Evolutionary conservation across 2,888 invertebrate genomes (phyloP).

Genomic region (Patella pellucida): DNA sequence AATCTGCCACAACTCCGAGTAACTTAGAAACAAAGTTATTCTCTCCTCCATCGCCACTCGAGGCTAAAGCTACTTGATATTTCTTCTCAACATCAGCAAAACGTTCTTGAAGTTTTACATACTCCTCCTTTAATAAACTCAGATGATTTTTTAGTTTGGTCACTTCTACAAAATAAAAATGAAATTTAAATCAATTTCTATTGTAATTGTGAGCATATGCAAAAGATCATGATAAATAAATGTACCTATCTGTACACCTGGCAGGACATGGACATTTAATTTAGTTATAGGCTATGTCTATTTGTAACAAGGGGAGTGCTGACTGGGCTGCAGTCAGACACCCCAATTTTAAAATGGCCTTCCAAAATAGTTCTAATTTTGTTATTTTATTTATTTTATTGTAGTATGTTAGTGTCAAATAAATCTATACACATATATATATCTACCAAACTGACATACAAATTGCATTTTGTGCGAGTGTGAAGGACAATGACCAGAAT

Average conservation of each 20-base stretch:
- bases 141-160: slow-evolving; percentile 84
- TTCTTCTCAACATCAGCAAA: slow-evolving; percentile 87
- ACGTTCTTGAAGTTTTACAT: slow-evolving; percentile 87
- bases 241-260: background rate
- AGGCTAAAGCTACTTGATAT: slow-evolving; percentile 81
- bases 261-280: background rate
- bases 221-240: too few relatives aligned
- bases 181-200: background rate
- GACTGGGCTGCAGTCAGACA: too few relatives aligned
- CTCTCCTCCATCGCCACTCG: slow-evolving; percentile 72
- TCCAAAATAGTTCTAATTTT: too few relatives aligned
- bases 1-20: slow-evolving; percentile 83
- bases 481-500: too few relatives aligned
- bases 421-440: too few relatives aligned
- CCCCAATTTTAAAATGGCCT: too few relatives aligned
- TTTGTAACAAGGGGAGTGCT: too few relatives aligned
- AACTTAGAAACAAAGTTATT: slow-evolving; percentile 89
- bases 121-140: slow-evolving; percentile 87
- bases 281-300: too few relatives aligned
- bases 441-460: too few relatives aligned
- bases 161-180: slow-evolving; percentile 64
- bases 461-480: too few relatives aligned
- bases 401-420: too few relatives aligned
- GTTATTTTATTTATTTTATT: too few relatives aligned
- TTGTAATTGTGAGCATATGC: background rate